phyloP scores from a whole-genome alignment of 2,888 invertebrate genomes.

The Nemurella pictetii region DNA sequence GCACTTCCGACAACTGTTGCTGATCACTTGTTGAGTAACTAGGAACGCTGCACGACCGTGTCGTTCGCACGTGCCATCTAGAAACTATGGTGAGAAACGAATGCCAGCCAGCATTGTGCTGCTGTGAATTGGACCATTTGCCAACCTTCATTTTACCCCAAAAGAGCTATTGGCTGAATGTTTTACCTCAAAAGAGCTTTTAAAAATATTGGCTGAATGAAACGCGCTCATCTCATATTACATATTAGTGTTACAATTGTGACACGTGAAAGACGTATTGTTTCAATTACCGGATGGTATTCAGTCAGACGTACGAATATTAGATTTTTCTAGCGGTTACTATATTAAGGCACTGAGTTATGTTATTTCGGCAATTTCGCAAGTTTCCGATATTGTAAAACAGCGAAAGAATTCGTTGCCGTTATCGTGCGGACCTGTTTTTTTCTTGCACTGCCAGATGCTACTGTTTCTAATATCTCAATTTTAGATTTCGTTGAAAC shows the following conservation, averaged over 20 bases:
- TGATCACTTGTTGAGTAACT: neutral
- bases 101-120: too few species aligned
- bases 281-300: too few species aligned
- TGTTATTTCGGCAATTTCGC: neutral
- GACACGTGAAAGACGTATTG: too few species aligned
- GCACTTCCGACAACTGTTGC: neutral
- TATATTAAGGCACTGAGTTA: neutral
- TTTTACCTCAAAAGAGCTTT: too few species aligned
- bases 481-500: neutral
- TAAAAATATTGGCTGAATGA: too few species aligned
- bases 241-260: too few species aligned
- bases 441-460: neutral
- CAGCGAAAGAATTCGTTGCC: neutral
- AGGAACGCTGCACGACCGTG: neutral
- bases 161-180: too few species aligned
- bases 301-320: too few species aligned
- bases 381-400: neutral
- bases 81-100: too few species aligned
- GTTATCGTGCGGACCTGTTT: neutral
- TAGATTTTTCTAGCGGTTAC: neutral
- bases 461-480: neutral
- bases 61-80: neutral
- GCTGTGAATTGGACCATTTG: too few species aligned
- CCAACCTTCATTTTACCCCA: too few species aligned
- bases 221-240: too few species aligned